These are phyloP conservation scores for Cylloceria caligata DNA, from an alignment of 2,888 invertebrate species.

Conservation along the genomic window DNA sequence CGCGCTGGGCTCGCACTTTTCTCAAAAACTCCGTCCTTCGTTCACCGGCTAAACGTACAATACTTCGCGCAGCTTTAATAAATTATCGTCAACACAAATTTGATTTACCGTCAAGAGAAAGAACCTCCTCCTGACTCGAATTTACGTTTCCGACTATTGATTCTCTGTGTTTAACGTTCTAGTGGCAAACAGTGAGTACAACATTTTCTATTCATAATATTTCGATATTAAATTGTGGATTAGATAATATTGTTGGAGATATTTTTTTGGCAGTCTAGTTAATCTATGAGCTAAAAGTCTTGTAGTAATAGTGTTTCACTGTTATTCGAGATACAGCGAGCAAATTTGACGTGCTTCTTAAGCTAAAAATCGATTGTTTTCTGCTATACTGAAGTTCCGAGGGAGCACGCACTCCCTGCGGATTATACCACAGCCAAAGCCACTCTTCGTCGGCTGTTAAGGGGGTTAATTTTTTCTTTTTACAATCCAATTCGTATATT, in stretches of 20 bases:
- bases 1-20: constrained; percentile 2
- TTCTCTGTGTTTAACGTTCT: background rate
- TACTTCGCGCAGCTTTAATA: constrained; percentile 16
- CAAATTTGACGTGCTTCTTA: constrained; percentile 37
- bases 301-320: background rate
- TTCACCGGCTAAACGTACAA: constrained; percentile 40
- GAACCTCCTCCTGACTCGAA: too few species aligned
- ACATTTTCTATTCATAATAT: constrained; percentile 17
- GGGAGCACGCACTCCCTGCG: constrained; percentile 62
- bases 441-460: constrained; percentile 22
- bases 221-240: background rate
- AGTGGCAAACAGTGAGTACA: constrained; percentile 54
- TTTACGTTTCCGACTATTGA: background rate
- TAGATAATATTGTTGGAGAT: background rate
- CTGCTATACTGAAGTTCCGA: constrained; percentile 54
- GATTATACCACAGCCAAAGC: constrained; percentile 42
- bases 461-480: constrained; percentile 9
- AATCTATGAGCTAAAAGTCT: too few species aligned
- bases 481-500: background rate
- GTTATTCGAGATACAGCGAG: background rate
- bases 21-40: constrained; percentile 60
- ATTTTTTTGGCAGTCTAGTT: constrained; percentile 5
- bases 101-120: background rate
- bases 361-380: constrained; percentile 64
- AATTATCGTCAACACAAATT: background rate